phyloP scores from a whole-genome alignment of 2,888 invertebrate species.

The Frankliniella intonsa region DNA sequence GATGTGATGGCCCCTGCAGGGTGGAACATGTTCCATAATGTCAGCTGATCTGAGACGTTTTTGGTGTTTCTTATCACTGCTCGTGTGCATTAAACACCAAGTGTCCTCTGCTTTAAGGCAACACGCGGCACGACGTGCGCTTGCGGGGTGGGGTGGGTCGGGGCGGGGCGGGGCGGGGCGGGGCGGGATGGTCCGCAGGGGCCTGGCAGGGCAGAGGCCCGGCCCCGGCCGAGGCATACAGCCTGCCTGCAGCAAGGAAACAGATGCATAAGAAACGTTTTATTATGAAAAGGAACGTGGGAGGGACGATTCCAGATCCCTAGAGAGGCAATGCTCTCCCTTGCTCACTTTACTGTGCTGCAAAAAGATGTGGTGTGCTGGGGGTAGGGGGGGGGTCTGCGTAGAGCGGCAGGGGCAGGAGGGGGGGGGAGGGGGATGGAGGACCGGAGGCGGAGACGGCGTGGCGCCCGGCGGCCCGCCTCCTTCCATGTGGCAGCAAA shows the following conservation, averaged over 20 bases:
- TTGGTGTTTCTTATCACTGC: no score
- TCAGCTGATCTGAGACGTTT: no score
- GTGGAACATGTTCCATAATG: no score
- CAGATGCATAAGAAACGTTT: slow-evolving; percentile 20
- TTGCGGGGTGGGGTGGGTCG: no score
- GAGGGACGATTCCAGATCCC: slow-evolving; percentile 15
- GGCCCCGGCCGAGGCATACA: neutral
- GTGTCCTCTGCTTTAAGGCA: no score
- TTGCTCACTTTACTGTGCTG: slow-evolving; percentile 2
- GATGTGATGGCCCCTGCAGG: no score
- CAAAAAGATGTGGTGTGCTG: neutral
- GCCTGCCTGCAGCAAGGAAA: neutral
- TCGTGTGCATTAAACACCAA: no score
- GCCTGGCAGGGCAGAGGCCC: neutral
- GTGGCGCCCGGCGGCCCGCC: neutral
- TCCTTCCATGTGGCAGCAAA: neutral
- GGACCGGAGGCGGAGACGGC: neutral
- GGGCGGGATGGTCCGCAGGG: no score
- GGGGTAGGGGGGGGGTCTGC: neutral
- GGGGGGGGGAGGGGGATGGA: neutral
- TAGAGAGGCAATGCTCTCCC: slow-evolving; percentile 4
- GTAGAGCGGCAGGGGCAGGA: neutral
- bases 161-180: no score
- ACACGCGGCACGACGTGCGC: no score
- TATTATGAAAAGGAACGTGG: slow-evolving; percentile 23